These are phyloP conservation scores for Halictus quadricinctus DNA, from an alignment of 2,888 invertebrate species.

Conservation along the genomic window DNA sequence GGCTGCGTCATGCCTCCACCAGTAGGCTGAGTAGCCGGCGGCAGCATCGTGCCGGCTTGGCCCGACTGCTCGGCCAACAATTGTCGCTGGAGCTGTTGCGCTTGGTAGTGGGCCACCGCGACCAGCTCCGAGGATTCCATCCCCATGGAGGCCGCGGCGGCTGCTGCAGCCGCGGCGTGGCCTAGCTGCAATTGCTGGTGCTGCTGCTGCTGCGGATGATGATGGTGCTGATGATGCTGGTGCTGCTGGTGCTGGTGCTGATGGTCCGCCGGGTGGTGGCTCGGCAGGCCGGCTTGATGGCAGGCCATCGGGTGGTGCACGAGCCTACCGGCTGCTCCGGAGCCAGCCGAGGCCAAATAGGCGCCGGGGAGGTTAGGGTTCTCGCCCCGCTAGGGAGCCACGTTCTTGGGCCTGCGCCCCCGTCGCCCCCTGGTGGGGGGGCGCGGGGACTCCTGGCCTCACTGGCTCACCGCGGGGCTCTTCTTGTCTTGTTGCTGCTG, in stretches of 20 bases:
- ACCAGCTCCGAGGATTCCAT: slow-evolving; percentile 76
- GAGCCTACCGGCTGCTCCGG: slow-evolving; percentile 69
- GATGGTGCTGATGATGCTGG: neutral
- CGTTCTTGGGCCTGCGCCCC: slow-evolving; percentile 83
- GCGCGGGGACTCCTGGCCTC: slow-evolving; percentile 84
- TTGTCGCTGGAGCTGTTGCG: slow-evolving; percentile 73
- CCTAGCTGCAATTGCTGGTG: slow-evolving; percentile 70
- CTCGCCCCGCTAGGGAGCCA: slow-evolving; percentile 83
- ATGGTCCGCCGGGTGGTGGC: slow-evolving; percentile 56
- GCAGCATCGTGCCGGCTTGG: slow-evolving; percentile 64
- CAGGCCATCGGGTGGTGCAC: slow-evolving; percentile 71
- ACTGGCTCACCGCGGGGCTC: slow-evolving; percentile 92
- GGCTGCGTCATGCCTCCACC: slow-evolving; percentile 77
- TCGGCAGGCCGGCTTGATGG: slow-evolving; percentile 60
- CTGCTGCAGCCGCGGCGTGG: slow-evolving; percentile 62
- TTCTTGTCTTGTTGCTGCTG: slow-evolving; percentile 92
- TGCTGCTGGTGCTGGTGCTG: slow-evolving; percentile 7
- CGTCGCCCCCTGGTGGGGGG: slow-evolving; percentile 82
- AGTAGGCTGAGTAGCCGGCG: slow-evolving; percentile 73
- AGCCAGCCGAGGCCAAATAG: slow-evolving; percentile 73
- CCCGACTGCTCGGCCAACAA: slow-evolving; percentile 71
- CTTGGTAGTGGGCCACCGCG: slow-evolving; percentile 74
- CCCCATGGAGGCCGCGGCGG: slow-evolving; percentile 72
- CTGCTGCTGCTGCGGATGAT: neutral
- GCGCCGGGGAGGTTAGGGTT: slow-evolving; percentile 79